A percentile compares a stretch with the other conserved stretches of the same genome.
phyloP scores from a whole-genome alignment of 2,797 vertebrate species.

The Melanotaenia nigrans region DNA sequence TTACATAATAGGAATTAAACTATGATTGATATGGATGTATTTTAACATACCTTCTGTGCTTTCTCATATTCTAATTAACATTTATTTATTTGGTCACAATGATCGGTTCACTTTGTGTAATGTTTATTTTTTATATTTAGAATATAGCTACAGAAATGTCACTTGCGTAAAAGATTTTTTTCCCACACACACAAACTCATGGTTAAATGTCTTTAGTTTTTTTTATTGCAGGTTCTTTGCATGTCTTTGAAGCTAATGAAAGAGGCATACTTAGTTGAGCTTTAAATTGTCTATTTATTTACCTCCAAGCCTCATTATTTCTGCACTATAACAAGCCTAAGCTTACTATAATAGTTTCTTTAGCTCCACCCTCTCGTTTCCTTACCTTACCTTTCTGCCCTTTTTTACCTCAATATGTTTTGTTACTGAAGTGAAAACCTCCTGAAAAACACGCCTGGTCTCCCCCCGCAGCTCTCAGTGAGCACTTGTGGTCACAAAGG shows the following conservation, averaged over 20 bases:
- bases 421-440: background rate
- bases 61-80: background rate
- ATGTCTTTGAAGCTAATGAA: no score
- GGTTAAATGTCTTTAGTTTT: no score
- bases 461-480: no score
- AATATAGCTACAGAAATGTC: no score
- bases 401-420: conserved; percentile 7
- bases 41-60: background rate
- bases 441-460: no score
- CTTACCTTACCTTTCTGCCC: background rate
- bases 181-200: no score
- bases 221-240: no score
- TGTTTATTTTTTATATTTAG: background rate
- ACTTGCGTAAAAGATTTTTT: no score
- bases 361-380: background rate
- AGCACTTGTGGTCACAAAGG: conserved; percentile 3
- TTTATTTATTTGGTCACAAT: background rate
- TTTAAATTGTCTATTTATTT: background rate
- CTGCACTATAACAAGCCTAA: background rate
- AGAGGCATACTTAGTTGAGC: background rate
- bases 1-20: background rate
- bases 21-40: background rate
- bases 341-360: background rate
- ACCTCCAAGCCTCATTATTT: conserved; percentile 1
- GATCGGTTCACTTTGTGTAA: no score